Evolutionary conservation across 2,888 invertebrate genomes (phyloP), one percentile per base, ranked within the genome.

Genomic region (Gymnocheta viridis): DNA sequence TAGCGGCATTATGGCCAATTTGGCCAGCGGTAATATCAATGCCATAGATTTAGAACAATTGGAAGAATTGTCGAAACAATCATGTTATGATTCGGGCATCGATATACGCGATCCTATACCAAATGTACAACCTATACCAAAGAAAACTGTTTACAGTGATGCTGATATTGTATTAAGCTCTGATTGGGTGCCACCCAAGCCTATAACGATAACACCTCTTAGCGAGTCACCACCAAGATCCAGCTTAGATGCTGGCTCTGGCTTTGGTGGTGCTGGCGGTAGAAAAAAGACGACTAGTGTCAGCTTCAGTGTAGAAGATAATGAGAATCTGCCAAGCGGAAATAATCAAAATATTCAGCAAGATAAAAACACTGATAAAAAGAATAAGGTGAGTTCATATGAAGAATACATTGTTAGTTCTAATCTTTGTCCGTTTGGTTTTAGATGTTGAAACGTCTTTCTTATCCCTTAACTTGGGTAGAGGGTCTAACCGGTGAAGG

Each of bases 401-500:
- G 29, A 5, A 47, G 6, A 32, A 32, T 14, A 47, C 2, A 27
- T 7, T 14, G 24, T 54, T n/a, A 14, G n/a, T 44, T 44, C 29
- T 29, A 14, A 41, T 17, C 3, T 51, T n/a, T 29, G 5, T 9
- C 29, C 2, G 73, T n/a, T n/a, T n/a, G n/a, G n/a, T 91, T 92
- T n/a, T 90, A 98, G 97, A 97, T 97, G 96, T 93, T 98, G 88
- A 98, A 98, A 92, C 94, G 97, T 88, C 94, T 98, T 82, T 97
- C 97, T 0, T 97, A 98, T 93, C 98, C 98, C 17, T 92, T 98
- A 72, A 96, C 97, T 2, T 97, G 97, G 97, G 97, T 97, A 93
- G 97, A 97, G 91, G 97, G 97, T 2, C 93, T 97, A 51, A 96
- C 96, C 0, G 96, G 96, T 78, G 97, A 96, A 86, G 93, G 89